Percentiles rank a stretch among this genome's conserved stretches.
phyloP scores from a whole-genome alignment of 1,140 invertebrate genomes.

The Procambarus virginalis region DNA sequence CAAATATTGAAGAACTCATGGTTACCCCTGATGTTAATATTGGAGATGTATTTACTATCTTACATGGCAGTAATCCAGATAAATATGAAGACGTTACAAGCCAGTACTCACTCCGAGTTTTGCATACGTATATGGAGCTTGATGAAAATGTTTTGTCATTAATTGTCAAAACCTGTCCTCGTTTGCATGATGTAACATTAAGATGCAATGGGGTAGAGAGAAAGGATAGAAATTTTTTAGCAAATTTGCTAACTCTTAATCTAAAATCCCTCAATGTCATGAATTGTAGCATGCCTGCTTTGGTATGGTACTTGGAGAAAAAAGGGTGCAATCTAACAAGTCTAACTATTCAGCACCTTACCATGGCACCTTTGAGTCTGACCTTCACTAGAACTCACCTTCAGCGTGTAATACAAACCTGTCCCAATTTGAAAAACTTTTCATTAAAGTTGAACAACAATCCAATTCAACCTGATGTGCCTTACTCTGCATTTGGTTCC shows the following conservation, averaged over 20 bases:
- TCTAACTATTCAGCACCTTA: slow-evolving; percentile 52
- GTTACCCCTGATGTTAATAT: slow-evolving; percentile 65
- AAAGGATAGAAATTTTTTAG: slow-evolving; percentile 60
- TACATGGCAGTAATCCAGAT: slow-evolving; percentile 59
- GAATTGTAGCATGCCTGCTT: slow-evolving; percentile 54
- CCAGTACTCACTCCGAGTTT: slow-evolving; percentile 28
- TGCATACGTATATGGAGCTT: slow-evolving; percentile 55
- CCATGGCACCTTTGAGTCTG: slow-evolving; percentile 37
- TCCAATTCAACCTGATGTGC: slow-evolving; percentile 58
- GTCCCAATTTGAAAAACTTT: slow-evolving; percentile 50
- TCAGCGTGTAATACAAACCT: slow-evolving; percentile 53
- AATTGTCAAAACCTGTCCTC: slow-evolving; percentile 55
- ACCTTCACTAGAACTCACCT: slow-evolving; percentile 59
- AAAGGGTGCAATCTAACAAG: slow-evolving; percentile 10
- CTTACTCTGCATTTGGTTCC: slow-evolving; percentile 55
- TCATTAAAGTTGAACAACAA: slow-evolving; percentile 48
- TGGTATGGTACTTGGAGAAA: slow-evolving; percentile 54
- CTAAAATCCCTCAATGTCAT: slow-evolving; percentile 53
- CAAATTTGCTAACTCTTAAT: slow-evolving; percentile 45
- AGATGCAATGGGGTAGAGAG: slow-evolving; percentile 60
- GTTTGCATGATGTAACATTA: slow-evolving; percentile 45
- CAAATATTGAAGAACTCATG: slow-evolving; percentile 47
- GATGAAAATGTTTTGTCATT: slow-evolving; percentile 59
- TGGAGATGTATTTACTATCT: slow-evolving; percentile 58
- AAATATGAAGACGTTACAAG: slow-evolving; percentile 36